These are phyloP conservation scores for Psittacara wagleri DNA, from an alignment of 2,113 vertebrate species.

Conservation along the genomic window DNA sequence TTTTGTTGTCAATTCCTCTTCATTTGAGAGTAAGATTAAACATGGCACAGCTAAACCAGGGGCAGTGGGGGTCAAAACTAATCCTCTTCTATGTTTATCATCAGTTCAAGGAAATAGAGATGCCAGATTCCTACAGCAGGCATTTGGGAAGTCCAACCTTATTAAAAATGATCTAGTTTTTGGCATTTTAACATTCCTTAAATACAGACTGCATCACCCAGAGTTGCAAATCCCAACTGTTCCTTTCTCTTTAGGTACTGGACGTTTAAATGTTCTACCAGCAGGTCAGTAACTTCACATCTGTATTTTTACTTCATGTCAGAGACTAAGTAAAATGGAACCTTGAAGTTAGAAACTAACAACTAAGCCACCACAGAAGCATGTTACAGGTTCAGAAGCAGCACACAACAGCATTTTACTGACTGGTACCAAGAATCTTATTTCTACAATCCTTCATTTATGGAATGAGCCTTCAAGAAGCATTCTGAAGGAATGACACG, in stretches of 20 bases:
- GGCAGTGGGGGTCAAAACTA: background rate
- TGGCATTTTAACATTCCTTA: background rate
- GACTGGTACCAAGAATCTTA: background rate
- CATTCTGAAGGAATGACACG: background rate
- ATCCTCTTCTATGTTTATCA: background rate
- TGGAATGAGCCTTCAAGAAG: background rate
- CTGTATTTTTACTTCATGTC: background rate
- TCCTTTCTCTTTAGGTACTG: background rate
- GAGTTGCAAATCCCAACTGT: background rate
- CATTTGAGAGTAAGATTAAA: background rate
- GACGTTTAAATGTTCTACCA: background rate
- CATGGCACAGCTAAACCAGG: background rate
- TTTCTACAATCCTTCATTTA: background rate
- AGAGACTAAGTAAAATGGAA: background rate
- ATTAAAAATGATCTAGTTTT: background rate
- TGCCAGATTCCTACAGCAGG: background rate
- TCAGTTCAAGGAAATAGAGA: background rate
- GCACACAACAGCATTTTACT: background rate
- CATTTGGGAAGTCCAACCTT: background rate
- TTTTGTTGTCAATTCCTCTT: background rate
- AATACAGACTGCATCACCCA: background rate
- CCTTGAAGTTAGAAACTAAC: background rate
- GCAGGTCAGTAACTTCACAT: background rate
- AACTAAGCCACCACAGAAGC: background rate
- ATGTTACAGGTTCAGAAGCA: rapidly evolving